Conservation (phyloP, 1,140 invertebrate species). For the Drosophila azteca region DNA sequence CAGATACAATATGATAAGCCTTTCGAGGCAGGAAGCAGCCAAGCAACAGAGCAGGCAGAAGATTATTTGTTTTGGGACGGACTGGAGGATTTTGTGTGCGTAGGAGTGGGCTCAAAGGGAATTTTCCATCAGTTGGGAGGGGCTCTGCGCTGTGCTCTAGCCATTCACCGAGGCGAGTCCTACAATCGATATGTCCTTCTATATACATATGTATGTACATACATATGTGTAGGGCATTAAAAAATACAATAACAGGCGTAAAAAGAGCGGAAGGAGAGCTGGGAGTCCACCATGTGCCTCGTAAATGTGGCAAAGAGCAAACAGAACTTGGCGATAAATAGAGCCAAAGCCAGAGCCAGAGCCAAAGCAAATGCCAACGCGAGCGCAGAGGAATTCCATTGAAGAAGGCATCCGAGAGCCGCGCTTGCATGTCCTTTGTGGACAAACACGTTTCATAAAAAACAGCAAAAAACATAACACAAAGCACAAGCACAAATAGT, state of each 20-base stretch:
- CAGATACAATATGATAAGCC: slow-evolving; percentile 59
- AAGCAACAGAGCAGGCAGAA: not conserved
- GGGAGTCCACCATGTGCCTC: too few relatives aligned
- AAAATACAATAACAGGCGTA: slow-evolving; percentile 39
- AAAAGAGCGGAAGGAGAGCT: slow-evolving; percentile 14
- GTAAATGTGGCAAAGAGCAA: slow-evolving; percentile 22
- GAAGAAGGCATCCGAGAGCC: not conserved
- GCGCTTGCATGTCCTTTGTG: too few relatives aligned
- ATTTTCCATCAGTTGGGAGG: slow-evolving; percentile 37
- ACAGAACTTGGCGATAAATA: slow-evolving; percentile 39
- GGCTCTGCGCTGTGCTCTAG: slow-evolving; percentile 1
- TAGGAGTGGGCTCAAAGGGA: slow-evolving; percentile 28
- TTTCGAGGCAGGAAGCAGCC: slow-evolving; percentile 14
- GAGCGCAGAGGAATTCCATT: slow-evolving; percentile 2
- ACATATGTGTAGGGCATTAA: slow-evolving; percentile 22
- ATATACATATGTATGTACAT: slow-evolving; percentile 5
- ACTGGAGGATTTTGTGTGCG: slow-evolving; percentile 23
- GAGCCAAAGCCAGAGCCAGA: slow-evolving; percentile 4
- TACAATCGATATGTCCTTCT: slow-evolving; percentile 30
- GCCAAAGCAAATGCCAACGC: not conserved
- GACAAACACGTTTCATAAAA: too few relatives aligned
- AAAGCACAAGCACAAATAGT: too few relatives aligned
- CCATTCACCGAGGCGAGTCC: not conserved
- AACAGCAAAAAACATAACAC: too few relatives aligned
- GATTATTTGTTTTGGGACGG: slow-evolving; percentile 43